Conservation (phyloP, 2,888 invertebrate genomes). For the Drosophila siamana region DNA sequence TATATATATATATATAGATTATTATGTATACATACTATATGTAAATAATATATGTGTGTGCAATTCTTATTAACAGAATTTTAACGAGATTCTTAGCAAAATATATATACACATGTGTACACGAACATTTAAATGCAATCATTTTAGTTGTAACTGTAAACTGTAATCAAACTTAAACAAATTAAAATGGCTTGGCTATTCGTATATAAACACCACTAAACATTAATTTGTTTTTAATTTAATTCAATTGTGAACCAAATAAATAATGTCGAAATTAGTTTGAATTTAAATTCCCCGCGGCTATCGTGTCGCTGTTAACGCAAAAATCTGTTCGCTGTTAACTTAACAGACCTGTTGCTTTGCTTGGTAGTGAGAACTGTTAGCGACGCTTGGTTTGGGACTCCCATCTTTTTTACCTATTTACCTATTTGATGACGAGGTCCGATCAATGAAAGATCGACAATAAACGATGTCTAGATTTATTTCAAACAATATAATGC, state of each 20-base stretch:
- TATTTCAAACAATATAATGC: too few species aligned
- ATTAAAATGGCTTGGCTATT: slow-evolving; percentile 82
- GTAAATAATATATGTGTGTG: slow-evolving; percentile 34
- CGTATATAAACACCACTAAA: slow-evolving; percentile 56
- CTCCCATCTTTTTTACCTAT: too few species aligned
- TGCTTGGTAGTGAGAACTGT: too few species aligned
- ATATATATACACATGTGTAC: slow-evolving; percentile 59
- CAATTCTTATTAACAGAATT: slow-evolving; percentile 49
- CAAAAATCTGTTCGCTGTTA: slow-evolving; percentile 21
- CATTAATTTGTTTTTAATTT: neutral
- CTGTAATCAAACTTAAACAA: slow-evolving; percentile 73
- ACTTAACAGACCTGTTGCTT: slow-evolving; percentile 4
- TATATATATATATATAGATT: slow-evolving; percentile 30
- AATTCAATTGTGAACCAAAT: neutral
- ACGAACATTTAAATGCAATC: slow-evolving; percentile 76
- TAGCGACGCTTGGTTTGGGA: too few species aligned
- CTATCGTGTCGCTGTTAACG: neutral
- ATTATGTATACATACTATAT: slow-evolving; percentile 46
- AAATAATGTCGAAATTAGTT: neutral
- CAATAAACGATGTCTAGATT: too few species aligned
- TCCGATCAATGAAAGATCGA: neutral
- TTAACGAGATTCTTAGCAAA: slow-evolving; percentile 72
- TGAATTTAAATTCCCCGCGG: neutral
- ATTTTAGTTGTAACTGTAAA: slow-evolving; percentile 73
- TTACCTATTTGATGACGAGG: too few species aligned